Percentiles rank a stretch among this genome's conserved stretches.
phyloP scores from a whole-genome alignment of 2,113 vertebrate genomes.

The Indicator maculatus region DNA sequence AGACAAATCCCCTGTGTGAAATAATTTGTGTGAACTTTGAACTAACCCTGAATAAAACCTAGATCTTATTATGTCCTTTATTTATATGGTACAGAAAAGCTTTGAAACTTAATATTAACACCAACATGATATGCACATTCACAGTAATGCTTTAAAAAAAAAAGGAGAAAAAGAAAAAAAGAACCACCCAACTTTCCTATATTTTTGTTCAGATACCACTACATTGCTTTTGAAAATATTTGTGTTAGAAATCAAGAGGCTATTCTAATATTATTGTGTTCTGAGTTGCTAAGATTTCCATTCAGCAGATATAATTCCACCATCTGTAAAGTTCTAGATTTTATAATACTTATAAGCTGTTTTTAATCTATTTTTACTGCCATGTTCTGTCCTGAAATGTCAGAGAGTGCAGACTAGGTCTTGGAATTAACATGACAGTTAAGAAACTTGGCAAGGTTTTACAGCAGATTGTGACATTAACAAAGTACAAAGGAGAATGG shows the following conservation, averaged over 20 bases:
- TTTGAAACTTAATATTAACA: conserved; percentile 69
- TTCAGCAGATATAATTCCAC: conserved; percentile 79
- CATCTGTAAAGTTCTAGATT: conserved; percentile 86
- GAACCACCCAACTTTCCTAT: neutral
- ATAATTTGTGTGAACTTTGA: conserved; percentile 78
- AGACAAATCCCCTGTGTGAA: conserved; percentile 74
- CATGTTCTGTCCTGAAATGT: conserved; percentile 88
- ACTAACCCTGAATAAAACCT: conserved; percentile 73
- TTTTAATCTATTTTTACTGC: conserved; percentile 89
- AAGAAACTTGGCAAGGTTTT: conserved; percentile 85
- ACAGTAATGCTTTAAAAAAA: conserved; percentile 20
- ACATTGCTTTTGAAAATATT: conserved; percentile 75
- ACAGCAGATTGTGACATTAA: conserved; percentile 87
- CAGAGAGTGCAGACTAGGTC: conserved; percentile 83
- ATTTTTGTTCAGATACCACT: conserved; percentile 23
- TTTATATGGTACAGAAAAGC: conserved; percentile 69
- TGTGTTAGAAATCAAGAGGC: conserved; percentile 77
- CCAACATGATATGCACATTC: conserved; percentile 39
- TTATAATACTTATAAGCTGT: conserved; percentile 88
- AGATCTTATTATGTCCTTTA: conserved; percentile 68
- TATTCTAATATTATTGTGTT: conserved; percentile 78
- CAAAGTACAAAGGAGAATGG: conserved; percentile 82
- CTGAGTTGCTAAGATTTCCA: conserved; percentile 73
- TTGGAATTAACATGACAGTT: conserved; percentile 87
- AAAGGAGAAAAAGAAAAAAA: conserved; percentile 4